Conservation (phyloP, 1,140 invertebrate species). For the Mactra quadrangularis region DNA sequence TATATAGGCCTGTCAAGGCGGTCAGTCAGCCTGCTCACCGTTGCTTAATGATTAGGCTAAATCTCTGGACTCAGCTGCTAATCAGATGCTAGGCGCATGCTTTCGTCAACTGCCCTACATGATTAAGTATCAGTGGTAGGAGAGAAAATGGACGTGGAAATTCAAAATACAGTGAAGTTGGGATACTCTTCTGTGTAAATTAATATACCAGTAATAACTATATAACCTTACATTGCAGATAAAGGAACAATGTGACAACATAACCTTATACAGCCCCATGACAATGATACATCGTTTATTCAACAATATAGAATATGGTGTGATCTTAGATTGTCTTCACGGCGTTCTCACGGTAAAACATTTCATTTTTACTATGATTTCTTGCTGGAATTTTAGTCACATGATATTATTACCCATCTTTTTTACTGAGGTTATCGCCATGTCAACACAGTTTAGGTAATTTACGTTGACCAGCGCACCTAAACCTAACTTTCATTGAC, state of each 20-base stretch:
- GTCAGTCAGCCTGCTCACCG: no score
- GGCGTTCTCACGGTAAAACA: neutral
- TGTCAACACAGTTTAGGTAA: neutral
- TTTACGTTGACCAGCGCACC: no score
- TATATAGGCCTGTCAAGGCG: no score
- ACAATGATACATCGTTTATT: slow-evolving; percentile 2
- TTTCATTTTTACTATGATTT: neutral
- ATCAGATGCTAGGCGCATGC: no score
- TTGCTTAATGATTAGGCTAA: no score
- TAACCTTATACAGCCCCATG: slow-evolving; percentile 1
- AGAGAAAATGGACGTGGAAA: no score
- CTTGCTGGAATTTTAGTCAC: neutral
- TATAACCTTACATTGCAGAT: slow-evolving; percentile 8
- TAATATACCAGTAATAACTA: neutral
- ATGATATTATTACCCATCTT: neutral
- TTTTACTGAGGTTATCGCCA: neutral
- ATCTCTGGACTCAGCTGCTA: no score
- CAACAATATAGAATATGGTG: slow-evolving; percentile 2
- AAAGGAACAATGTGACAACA: neutral
- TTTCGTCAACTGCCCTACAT: no score
- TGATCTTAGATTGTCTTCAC: neutral
- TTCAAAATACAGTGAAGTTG: no score
- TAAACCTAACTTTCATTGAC: no score
- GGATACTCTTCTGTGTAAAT: no score
- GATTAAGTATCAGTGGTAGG: no score